A percentile compares a stretch with the other conserved stretches of the same genome.
phyloP scores from a whole-genome alignment of 1,140 invertebrate species.

The Belonocnema kinseyi region DNA sequence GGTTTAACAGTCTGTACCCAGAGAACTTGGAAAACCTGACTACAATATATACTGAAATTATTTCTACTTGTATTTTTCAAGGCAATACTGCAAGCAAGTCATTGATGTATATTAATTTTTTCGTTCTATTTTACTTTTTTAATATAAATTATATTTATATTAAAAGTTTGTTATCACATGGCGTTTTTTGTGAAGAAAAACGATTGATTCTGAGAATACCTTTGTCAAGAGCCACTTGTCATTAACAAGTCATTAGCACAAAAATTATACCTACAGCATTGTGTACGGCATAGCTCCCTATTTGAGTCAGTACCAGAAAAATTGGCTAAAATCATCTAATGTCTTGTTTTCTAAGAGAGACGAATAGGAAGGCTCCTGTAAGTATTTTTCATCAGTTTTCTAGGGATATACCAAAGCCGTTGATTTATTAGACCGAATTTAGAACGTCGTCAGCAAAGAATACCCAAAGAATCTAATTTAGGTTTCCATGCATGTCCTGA shows the following conservation, averaged over 20 bases:
- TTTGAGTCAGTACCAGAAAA: constrained; percentile 35
- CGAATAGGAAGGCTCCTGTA: constrained; percentile 36
- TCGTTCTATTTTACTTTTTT: background rate
- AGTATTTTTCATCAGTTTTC: constrained; percentile 42
- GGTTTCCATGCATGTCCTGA: constrained; percentile 38
- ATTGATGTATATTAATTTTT: no score
- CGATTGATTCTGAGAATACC: background rate
- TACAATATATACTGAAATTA: no score
- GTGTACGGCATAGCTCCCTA: constrained; percentile 47
- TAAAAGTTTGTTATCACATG: background rate
- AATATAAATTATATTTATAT: background rate
- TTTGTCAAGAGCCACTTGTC: constrained; percentile 36
- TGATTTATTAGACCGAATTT: constrained; percentile 39
- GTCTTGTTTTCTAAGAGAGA: constrained; percentile 41
- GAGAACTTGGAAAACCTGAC: no score
- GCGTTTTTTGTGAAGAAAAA: background rate
- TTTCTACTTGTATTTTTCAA: no score
- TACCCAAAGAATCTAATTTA: constrained; percentile 39
- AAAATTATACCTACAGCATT: constrained; percentile 45
- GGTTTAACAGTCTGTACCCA: no score
- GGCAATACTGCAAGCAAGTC: no score
- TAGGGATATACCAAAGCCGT: constrained; percentile 14
- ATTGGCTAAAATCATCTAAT: constrained; percentile 35
- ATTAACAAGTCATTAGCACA: constrained; percentile 37
- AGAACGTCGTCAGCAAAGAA: background rate